Evolutionary conservation across 2,888 invertebrate species (phyloP), one percentile per base, ranked within the genome.

Genomic region (Microplitis deprimator): DNA sequence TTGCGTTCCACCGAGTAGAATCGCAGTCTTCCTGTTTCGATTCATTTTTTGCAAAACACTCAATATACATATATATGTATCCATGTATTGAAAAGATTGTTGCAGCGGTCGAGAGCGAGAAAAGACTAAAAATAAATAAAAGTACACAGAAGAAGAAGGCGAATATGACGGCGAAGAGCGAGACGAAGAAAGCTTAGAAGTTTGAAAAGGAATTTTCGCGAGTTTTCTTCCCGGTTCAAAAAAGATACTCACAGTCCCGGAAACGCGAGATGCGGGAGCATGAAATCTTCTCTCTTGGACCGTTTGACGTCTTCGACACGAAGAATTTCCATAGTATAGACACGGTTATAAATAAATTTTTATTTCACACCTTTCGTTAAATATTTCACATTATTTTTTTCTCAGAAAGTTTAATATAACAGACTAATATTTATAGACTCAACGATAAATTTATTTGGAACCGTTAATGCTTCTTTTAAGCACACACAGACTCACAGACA

Each of bases 381-480:
- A 13, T 5, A 50, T 50, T 50, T 50, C 29, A 29, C 29, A 29
- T 50, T 50, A 13, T 13, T 8, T 50, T 13, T 13, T 13, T 50
- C 13, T 50, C 50, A 50, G 50, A 50, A 50, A 50, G 13, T 5
- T 29, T 29, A 29, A 41, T 10, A 50, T 13, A 50, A 50, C 13
- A 50, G 50, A 50, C 13, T 50, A 13, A 50, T 50, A 8, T 50
- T 50, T 50, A 50, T 50, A 13, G 29, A 29, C 29, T 29, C 29
- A 50, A 50, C 79, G 79, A 79, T 80, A 79, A 79, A 71, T 75
- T 77, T 71, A 80, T 81, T 79, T n/a, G n/a, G 17, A 6, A 38
- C 29, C 4, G 38, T n/a, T 67, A 39, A 6, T 29, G 7, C 13
- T 39, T 67, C n/a, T 8, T 67, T 13, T 20, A 5, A 38, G 67